Evolutionary conservation across 2,113 vertebrate species (phyloP), one percentile per base, ranked within the genome.

Genomic region (Salvator merianae): DNA sequence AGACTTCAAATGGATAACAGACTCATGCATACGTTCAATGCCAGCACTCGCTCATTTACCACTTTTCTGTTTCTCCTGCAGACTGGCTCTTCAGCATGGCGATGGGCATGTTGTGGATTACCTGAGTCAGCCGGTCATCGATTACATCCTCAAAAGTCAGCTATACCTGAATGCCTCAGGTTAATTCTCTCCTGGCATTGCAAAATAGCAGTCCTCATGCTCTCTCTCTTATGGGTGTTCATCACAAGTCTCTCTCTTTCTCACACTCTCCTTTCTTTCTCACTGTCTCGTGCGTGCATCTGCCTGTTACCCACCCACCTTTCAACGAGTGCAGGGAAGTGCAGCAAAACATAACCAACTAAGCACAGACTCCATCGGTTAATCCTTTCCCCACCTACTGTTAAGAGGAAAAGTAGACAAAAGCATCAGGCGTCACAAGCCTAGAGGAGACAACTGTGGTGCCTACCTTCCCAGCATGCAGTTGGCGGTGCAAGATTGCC

Each of bases 71-170:
- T 84, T 90, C 62, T 82, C 43, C 2, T 69, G 32, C 92, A 99
- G 99, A 95, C 95, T 99, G 96, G 99, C 98, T 84, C 95, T 99
- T 93, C 99, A 99, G 96, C 98, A 99, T 0, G 99, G 99, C 1
- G 98, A 99, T 0, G 98, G 98, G 70, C 98, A 99, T 0, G 98
- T 99, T 0, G 97, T 99, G 96, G 98, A 99, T 91, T 99, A 99
- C 94, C 96, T 99, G 93, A 96, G 92, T 84, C 99, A 99, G 95
- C 97, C 98, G 0, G 98, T 99, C 95, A 99, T 99, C 10, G 99
- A 99, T 96, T 99, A 99, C 96, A 97, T 99, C 93, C 97, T 99
- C 95, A 98, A 99, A 96, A 98, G 97, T 91, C 98, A 99, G 94
- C 98, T 99, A 65, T 99, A 99, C 95, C 99, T 99, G 96, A 99